Percentiles rank a stretch among this genome's conserved stretches.
These are phyloP conservation scores for Spheniscus humboldti DNA, from an alignment of 2,797 vertebrate genomes.

Conservation along the genomic window DNA sequence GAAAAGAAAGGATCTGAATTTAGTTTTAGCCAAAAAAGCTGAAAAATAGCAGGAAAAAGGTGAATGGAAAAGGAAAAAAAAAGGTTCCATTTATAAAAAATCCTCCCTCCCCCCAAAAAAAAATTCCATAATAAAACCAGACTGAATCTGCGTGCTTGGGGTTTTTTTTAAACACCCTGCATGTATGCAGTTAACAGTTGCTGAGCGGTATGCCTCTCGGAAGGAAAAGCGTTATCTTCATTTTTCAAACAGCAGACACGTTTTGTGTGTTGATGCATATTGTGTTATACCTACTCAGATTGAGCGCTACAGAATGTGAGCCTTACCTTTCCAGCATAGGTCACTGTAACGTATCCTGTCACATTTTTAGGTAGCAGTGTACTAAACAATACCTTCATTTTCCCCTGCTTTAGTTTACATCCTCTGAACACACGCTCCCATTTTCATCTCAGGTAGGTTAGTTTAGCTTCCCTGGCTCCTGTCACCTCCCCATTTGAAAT, in stretches of 20 bases:
- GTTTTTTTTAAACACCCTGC: neutral
- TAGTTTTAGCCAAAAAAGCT: neutral
- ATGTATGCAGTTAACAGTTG: neutral
- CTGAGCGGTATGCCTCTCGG: neutral
- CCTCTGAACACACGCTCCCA: neutral
- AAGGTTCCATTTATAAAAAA: neutral
- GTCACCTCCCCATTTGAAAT: neutral
- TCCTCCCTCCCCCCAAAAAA: neutral
- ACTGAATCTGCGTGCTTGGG: neutral
- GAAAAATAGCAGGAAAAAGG: neutral
- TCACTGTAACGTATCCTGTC: neutral
- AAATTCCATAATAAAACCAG: neutral
- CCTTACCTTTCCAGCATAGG: neutral
- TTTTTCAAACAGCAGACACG: neutral
- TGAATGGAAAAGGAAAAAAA: neutral
- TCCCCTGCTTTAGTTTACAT: neutral
- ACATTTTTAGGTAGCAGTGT: neutral
- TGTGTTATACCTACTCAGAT: neutral
- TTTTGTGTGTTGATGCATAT: neutral
- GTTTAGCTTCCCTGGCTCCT: neutral
- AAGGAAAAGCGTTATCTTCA: neutral
- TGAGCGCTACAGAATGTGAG: neutral
- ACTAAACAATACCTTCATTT: neutral
- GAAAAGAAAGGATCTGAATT: slow-evolving; percentile 6
- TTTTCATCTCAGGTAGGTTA: neutral